These are phyloP conservation scores for Parazoanthus atlanticus DNA, from an alignment of 92 coral and sea anemone genomes.

Conservation along the genomic window DNA sequence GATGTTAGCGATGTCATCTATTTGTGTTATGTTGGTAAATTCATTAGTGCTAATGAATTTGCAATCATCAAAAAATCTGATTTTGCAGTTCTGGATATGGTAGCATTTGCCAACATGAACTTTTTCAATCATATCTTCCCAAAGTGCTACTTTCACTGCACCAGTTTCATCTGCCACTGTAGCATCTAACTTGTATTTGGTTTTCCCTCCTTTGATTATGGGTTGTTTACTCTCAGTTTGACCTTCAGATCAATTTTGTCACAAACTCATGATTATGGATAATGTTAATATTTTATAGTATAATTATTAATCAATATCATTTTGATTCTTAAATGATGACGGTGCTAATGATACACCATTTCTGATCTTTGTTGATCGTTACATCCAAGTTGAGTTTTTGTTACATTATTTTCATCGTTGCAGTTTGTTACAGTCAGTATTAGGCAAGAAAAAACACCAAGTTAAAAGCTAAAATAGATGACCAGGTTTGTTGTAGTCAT, in stretches of 20 bases:
- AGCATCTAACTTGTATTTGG: too few relatives aligned
- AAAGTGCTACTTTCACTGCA: slow-evolving; percentile 53
- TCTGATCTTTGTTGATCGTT: background rate
- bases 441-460: background rate
- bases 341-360: background rate
- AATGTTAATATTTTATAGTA: too few relatives aligned
- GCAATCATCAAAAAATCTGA: slow-evolving; percentile 53
- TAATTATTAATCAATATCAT: background rate
- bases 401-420: background rate
- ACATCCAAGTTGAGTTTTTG: slow-evolving; percentile 14
- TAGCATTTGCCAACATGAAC: slow-evolving; percentile 58
- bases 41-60: slow-evolving; percentile 63
- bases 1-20: slow-evolving; percentile 59
- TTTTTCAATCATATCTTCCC: slow-evolving; percentile 57
- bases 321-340: slow-evolving; percentile 10
- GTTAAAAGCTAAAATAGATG: too few relatives aligned
- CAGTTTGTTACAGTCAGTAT: slow-evolving; percentile 1
- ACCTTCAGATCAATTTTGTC: too few relatives aligned
- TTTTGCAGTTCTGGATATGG: slow-evolving; percentile 57
- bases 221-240: too few relatives aligned
- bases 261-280: too few relatives aligned
- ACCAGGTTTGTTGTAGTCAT: too few relatives aligned
- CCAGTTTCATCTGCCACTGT: slow-evolving; percentile 64
- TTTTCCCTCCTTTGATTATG: too few relatives aligned
- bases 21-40: slow-evolving; percentile 53